Percentiles rank a stretch among this genome's conserved stretches.
Evolutionary conservation across 2,113 vertebrate species (phyloP).

Genomic region (Ploceus nigricollis): DNA sequence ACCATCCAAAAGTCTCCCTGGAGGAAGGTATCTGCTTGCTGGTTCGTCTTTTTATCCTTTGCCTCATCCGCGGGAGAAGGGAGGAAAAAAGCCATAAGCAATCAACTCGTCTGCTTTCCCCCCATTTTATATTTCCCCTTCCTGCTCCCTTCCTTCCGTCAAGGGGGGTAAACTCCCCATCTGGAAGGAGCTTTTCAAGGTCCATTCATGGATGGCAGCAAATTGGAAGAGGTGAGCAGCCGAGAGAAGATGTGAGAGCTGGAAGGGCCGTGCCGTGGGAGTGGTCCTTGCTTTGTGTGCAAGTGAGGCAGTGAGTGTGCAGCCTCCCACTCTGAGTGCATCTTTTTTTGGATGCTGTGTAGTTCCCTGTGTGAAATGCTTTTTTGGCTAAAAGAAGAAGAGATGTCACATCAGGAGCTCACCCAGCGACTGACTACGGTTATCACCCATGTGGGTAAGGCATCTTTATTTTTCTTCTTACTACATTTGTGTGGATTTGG

Average conservation of each 20-base stretch:
- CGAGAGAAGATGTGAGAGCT: conserved; percentile 53
- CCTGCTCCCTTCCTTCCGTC: neutral
- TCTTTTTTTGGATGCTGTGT: conserved; percentile 62
- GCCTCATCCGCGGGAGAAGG: conserved; percentile 18
- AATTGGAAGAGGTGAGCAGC: conserved; percentile 42
- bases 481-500: neutral
- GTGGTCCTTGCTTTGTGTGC: conserved; percentile 78
- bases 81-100: conserved; percentile 30
- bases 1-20: conserved; percentile 66
- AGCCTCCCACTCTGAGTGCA: conserved; percentile 58
- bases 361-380: conserved; percentile 82
- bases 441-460: conserved; percentile 93
- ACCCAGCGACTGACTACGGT: conserved; percentile 85
- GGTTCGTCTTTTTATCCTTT: conserved; percentile 62
- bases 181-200: neutral
- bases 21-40: conserved; percentile 74
- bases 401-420: conserved; percentile 92
- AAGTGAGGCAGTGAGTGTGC: conserved; percentile 48
- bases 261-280: conserved; percentile 69
- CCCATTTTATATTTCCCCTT: neutral
- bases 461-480: neutral
- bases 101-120: neutral
- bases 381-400: conserved; percentile 87
- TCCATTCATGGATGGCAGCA: neutral
- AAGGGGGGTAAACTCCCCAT: neutral